phyloP scores from a whole-genome alignment of 2,888 invertebrate genomes.

The Spisula subtruncata region DNA sequence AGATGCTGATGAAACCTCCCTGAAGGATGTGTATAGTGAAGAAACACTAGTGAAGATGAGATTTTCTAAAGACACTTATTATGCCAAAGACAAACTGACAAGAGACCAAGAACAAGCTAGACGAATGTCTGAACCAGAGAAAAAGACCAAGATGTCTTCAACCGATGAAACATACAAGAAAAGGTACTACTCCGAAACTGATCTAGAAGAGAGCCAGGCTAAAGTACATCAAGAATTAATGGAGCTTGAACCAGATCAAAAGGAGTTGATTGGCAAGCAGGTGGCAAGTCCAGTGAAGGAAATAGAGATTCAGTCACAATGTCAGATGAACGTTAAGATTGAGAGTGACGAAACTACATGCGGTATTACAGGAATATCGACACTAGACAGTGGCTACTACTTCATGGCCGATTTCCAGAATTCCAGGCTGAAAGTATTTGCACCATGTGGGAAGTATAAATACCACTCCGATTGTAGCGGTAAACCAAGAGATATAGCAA shows the following conservation, averaged over 20 bases:
- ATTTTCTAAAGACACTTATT: background rate
- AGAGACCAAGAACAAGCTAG: background rate
- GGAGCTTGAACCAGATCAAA: background rate
- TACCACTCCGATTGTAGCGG: slow-evolving; percentile 23
- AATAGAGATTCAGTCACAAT: slow-evolving; percentile 34
- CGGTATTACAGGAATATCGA: slow-evolving; percentile 51
- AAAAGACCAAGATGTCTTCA: too few relatives aligned
- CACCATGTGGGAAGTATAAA: slow-evolving; percentile 31
- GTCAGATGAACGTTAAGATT: slow-evolving; percentile 36
- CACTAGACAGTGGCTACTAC: slow-evolving; percentile 32
- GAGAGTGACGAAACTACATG: slow-evolving; percentile 29
- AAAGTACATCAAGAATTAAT: background rate
- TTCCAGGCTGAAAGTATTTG: slow-evolving; percentile 50
- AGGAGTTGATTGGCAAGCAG: background rate
- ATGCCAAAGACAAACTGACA: background rate
- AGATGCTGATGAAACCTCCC: background rate
- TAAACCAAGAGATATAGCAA: slow-evolving; percentile 53
- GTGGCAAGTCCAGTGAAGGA: background rate
- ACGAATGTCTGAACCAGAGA: slow-evolving; percentile 8
- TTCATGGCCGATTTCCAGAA: slow-evolving; percentile 54
- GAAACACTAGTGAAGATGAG: background rate
- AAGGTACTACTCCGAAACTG: too few relatives aligned
- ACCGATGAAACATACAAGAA: too few relatives aligned
- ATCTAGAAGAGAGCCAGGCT: too few relatives aligned
- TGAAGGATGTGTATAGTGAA: background rate